Base-by-base conservation (phyloP, 1,140 invertebrate genomes). In the Sarcophaga bullata region DNA sequence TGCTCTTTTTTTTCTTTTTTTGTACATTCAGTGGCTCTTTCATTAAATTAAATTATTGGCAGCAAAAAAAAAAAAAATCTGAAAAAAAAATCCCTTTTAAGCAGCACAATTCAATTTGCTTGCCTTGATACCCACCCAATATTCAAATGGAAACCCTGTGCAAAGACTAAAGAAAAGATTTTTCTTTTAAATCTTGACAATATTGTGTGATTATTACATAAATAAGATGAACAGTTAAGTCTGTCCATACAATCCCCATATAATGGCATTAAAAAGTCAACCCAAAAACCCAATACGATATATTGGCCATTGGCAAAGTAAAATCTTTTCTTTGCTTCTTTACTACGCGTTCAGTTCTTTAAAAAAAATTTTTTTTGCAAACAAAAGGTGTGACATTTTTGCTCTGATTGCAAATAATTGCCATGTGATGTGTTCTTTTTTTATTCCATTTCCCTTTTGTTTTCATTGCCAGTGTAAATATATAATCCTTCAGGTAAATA, bases 401-500 rank as follows among this genome's bases (percentile, higher is more conserved):
- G 25, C 25, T 37, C 25, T 37, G 25, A 37, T 37, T 37, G 25
- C 25, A 37, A 37, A 37, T 37, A 37, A 37, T 37, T 37, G 25
- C 4, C 25, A 37, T 37, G 15, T 37, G 15, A 68, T 8, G 17
- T 25, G 17, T n/a, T 68, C 62, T 17, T 68, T 68, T 68, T 25
- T 8, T 68, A 6, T 68, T 68, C 50, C 7, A 37, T 37, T 37
- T 37, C 25, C 25, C 25, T 37, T 37, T 37, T 37, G 25, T 37
- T 37, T 68, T 15, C 7, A 3, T 19, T 17, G 19, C 62, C n/a
- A 68, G 17, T 68, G 62, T 68, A 68, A 68, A 80, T 25, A 80
- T 50, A 49, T 81, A 73, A 73, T 81, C 68, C 49, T 81, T 73
- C 81, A 81, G 81, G 58, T 73, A 81, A 81, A 81, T 73, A 25